Conservation (phyloP, 2,113 vertebrate species). For the Poicephalus meyeri region DNA sequence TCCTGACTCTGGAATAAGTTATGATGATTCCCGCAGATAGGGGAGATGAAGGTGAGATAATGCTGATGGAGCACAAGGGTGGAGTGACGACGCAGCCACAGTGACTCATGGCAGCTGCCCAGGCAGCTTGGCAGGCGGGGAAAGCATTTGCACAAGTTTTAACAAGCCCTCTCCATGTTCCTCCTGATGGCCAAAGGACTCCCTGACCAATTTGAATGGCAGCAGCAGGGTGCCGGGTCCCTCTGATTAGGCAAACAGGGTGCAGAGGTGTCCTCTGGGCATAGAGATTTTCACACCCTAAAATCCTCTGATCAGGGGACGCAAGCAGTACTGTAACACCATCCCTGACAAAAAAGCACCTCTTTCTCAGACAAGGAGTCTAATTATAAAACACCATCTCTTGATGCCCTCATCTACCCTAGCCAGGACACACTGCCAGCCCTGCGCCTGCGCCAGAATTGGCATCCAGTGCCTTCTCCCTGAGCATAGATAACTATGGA, state of each 20-base stretch:
- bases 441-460: accelerated
- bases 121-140: slow-evolving; percentile 23
- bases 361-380: not conserved
- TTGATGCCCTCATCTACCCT: not conserved
- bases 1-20: not conserved
- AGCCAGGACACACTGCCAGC: not conserved
- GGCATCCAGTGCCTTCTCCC: not conserved
- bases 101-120: slow-evolving; percentile 46
- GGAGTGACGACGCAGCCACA: not conserved
- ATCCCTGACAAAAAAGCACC: not conserved
- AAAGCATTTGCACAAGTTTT: slow-evolving; percentile 37
- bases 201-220: not conserved
- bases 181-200: not conserved
- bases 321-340: not conserved
- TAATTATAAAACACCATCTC: not conserved
- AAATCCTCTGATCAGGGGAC: not conserved
- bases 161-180: not conserved
- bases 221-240: not conserved
- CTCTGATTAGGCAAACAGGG: not conserved
- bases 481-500: not conserved
- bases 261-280: not conserved
- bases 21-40: slow-evolving; percentile 54
- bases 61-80: slow-evolving; percentile 24
- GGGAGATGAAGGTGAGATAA: slow-evolving; percentile 44
- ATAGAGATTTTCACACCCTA: not conserved